These are phyloP conservation scores for Zosterops hypoxanthus DNA, from an alignment of 2,113 vertebrate genomes.

Conservation along the genomic window DNA sequence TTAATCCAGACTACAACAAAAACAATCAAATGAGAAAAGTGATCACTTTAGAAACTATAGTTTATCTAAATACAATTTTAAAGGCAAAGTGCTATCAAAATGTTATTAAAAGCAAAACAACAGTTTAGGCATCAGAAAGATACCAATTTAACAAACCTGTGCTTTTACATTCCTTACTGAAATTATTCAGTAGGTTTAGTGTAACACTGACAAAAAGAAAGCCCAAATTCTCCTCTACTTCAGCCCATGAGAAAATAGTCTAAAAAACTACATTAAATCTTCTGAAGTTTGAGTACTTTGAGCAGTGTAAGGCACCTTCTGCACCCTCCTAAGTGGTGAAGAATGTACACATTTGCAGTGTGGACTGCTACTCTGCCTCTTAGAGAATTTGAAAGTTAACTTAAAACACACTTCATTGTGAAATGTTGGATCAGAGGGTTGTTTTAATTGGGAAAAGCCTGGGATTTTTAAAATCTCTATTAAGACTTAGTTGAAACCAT, in stretches of 20 bases:
- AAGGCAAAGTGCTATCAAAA: neutral
- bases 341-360: neutral
- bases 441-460: neutral
- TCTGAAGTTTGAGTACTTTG: neutral
- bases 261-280: neutral
- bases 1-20: neutral
- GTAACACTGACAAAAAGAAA: neutral
- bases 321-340: fast-evolving
- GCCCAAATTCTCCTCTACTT: neutral
- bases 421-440: neutral
- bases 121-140: neutral
- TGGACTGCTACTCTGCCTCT: neutral
- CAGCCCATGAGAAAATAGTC: neutral
- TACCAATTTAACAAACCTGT: neutral
- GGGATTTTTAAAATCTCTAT: fast-evolving
- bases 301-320: neutral
- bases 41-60: neutral
- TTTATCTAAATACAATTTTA: neutral
- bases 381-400: neutral
- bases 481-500: neutral
- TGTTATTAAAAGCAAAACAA: neutral
- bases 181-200: neutral
- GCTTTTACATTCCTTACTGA: neutral
- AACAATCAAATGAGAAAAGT: neutral
- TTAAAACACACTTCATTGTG: neutral